These are phyloP conservation scores for Pyrochroa serraticornis DNA, from an alignment of 2,888 invertebrate species.

Conservation along the genomic window DNA sequence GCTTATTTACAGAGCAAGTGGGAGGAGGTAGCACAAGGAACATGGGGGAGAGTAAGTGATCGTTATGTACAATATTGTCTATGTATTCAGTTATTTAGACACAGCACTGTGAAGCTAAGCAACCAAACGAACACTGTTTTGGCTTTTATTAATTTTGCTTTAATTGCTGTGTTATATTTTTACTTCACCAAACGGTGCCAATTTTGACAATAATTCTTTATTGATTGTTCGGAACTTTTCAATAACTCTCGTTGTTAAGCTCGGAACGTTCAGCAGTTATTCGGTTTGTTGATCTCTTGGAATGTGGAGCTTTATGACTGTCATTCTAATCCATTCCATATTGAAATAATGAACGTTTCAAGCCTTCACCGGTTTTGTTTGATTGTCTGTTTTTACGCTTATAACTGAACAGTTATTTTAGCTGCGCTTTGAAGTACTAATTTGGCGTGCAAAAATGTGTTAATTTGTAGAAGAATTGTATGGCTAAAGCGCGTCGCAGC, in stretches of 20 bases:
- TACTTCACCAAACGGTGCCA: conserved; percentile 4
- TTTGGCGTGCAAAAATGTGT: too few species aligned
- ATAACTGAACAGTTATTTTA: conserved; percentile 7
- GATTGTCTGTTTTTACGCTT: conserved; percentile 3
- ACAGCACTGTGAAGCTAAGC: conserved; percentile 22
- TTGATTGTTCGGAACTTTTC: not conserved
- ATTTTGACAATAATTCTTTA: conserved; percentile 14
- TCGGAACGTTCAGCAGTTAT: too few species aligned
- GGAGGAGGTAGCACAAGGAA: conserved; percentile 51
- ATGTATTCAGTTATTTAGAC: conserved; percentile 29
- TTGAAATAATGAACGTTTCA: conserved; percentile 2
- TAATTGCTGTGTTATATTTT: conserved; percentile 21
- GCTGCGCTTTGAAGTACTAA: conserved; percentile 6
- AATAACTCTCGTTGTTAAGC: too few species aligned
- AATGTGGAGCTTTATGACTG: not conserved
- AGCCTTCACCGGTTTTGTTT: conserved; percentile 1
- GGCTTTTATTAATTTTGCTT: conserved; percentile 27
- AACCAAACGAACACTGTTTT: conserved; percentile 21
- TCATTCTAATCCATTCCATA: not conserved
- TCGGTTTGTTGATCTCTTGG: not conserved
- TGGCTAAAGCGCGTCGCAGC: too few species aligned
- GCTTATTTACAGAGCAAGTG: conserved; percentile 53
- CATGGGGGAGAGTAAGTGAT: conserved; percentile 53
- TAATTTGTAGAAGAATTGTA: too few species aligned
- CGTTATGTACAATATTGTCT: conserved; percentile 27